phyloP scores from a whole-genome alignment of 2,888 invertebrate genomes.

The Anaspis maculata region DNA sequence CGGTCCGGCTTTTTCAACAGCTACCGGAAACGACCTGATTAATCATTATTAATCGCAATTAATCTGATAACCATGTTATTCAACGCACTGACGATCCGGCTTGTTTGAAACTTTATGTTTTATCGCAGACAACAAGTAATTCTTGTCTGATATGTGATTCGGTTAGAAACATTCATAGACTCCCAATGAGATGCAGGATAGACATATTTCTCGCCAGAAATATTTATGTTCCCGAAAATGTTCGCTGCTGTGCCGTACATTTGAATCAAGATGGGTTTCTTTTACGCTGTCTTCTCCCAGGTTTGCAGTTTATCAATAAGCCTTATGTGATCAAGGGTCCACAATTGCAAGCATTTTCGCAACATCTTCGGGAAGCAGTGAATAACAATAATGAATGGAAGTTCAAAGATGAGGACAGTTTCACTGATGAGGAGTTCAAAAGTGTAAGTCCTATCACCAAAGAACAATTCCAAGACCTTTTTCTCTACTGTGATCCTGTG shows the following conservation, averaged over 20 bases:
- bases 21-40: too few species aligned
- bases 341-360: background rate
- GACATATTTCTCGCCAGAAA: background rate
- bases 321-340: background rate
- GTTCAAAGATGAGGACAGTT: background rate
- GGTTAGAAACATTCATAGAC: background rate
- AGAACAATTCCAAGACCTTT: background rate
- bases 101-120: background rate
- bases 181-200: background rate
- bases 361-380: background rate
- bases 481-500: background rate
- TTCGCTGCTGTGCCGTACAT: background rate
- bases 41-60: too few species aligned
- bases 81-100: too few species aligned
- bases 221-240: background rate
- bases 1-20: too few species aligned
- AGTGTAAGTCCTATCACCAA: background rate
- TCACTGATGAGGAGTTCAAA: background rate
- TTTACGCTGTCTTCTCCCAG: background rate
- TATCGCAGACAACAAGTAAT: background rate
- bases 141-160: constrained; percentile 4
- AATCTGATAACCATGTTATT: too few species aligned
- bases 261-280: background rate
- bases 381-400: background rate
- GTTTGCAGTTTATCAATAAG: background rate